Base-by-base conservation (phyloP, 2,113 vertebrate species). In the Pao palembangensis region DNA sequence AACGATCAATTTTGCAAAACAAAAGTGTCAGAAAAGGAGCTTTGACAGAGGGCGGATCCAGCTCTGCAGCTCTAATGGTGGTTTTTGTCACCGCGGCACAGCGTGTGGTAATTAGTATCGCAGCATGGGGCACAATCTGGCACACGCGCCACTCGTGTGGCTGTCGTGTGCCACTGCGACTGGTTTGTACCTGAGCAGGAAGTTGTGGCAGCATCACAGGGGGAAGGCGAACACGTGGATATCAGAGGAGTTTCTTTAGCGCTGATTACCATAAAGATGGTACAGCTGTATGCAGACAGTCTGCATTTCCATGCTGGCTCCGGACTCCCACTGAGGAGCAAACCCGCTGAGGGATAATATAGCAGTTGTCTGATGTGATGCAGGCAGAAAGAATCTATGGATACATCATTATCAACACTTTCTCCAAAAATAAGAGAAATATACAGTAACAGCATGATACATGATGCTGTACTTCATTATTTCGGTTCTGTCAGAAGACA, bases 71-170 rank as follows among this genome's bases (percentile, higher is more conserved):
- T 47, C n/a, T 47, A 47, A 49, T 53, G 46, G 43, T 17, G 67
- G 64, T 53, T 31, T 67, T 75, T 78, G 70, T 59, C 42, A 51
- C 56, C 31, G 57, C 58, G 10, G 56, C 59, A 6, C 79, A 61
- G 62, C 61, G 48, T 54, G 80, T 58, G 68, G 65, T 80, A 79
- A 87, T 88, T 89, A 85, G 67, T 54, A 61, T 67, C 58, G 64
- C 51, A 6, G 58, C 8, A 61, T 54, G 50, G 25, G 62, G 58
- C 3, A 17, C 49, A 31, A 17, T 64, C 28, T 58, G 58, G 74
- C 8, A 42, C 50, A 55, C 21, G 25, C 21, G 12, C 47, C 31
- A 42, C 34, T 59, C 46, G 43, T 25, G 48, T 19, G 54, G 56
- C 18, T 55, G 38, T 20, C n/a, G 12, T 54, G 34, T 47, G 8